These are phyloP conservation scores for Sepioteuthis lessoniana DNA, from an alignment of 2,888 invertebrate species.

Conservation along the genomic window DNA sequence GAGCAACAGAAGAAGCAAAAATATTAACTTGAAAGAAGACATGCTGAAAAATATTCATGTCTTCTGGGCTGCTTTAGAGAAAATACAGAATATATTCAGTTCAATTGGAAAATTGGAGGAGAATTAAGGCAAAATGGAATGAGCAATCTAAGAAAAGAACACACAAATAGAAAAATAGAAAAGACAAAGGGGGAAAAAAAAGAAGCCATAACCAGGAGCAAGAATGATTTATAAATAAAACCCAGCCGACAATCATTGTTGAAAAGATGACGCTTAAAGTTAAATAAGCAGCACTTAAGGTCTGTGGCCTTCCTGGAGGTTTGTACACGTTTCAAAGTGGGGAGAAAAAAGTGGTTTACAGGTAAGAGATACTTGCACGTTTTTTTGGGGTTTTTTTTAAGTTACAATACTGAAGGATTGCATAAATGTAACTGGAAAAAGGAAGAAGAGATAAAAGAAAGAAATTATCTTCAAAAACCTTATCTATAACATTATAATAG, in stretches of 20 bases:
- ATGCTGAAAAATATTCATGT: constrained; percentile 6
- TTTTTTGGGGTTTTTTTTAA: not conserved
- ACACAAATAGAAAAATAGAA: not conserved
- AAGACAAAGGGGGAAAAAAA: not conserved
- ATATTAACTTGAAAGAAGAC: not conserved
- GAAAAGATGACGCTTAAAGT: constrained; percentile 33
- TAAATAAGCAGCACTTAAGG: constrained; percentile 16
- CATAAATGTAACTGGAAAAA: not conserved
- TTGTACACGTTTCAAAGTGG: not conserved
- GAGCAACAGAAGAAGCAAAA: not conserved
- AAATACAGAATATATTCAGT: not conserved
- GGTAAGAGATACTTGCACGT: not conserved
- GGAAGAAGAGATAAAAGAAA: not conserved
- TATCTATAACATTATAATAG: not conserved
- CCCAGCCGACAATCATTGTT: not conserved
- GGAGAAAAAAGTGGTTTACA: not conserved
- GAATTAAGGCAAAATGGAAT: constrained; percentile 9
- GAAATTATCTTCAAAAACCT: too few relatives aligned
- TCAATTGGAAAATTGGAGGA: constrained; percentile 33
- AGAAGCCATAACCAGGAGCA: not conserved
- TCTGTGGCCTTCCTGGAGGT: constrained; percentile 8
- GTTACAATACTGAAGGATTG: not conserved
- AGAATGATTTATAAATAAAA: constrained; percentile 11
- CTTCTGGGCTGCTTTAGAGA: not conserved
- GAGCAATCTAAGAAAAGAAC: not conserved